Base-by-base conservation (phyloP, 1,140 invertebrate genomes). In the Bombus sylvicola region DNA sequence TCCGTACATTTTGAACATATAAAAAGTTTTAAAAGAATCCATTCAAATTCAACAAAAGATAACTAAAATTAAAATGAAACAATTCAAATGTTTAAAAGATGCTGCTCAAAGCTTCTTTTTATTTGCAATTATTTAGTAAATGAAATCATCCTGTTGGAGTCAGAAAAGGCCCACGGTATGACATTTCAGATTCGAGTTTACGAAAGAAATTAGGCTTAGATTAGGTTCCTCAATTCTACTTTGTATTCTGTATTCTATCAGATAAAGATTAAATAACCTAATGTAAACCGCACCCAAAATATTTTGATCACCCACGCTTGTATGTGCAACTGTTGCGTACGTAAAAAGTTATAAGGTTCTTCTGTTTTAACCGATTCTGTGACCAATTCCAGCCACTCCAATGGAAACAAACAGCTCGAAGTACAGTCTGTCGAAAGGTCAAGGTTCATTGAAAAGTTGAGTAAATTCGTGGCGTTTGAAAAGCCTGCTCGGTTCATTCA, bases 401-500 rank as follows among this genome's bases (percentile, higher is more conserved):
- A 59, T 76, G 62, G 74, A 31, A n/a, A n/a, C 85, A 43, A n/a
- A 39, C 34, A 6, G 15, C 25, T 41, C 31, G 64, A 8, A 1
- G 22, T 34, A 76, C 13, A 15, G n/a, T 34, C 22, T 41, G 22
- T 12, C 62, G 76, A 53, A 69, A 80, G 78, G 64, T 80, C 78
- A 80, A 80, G 78, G 64, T 80, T 80, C 78, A 53, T 69, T 80
- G 64, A 80, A 80, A 80, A 69, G 78, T 80, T 53, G 43, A 80
- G 64, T 69, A 53, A 69, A 80, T 80, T 80, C 78, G 9, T 15
- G n/a, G 57, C 43, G 64, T 80, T 80, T 25, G 25, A 53, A 31
- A n/a, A 80, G 37, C 43, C 69, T 39, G 31, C 34, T 59, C 25
- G 31, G 2, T 80, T 53, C 78, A 80, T 80, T 80, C 78, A 80